phyloP scores from a whole-genome alignment of 2,888 invertebrate genomes.

The Congeria kusceri region DNA sequence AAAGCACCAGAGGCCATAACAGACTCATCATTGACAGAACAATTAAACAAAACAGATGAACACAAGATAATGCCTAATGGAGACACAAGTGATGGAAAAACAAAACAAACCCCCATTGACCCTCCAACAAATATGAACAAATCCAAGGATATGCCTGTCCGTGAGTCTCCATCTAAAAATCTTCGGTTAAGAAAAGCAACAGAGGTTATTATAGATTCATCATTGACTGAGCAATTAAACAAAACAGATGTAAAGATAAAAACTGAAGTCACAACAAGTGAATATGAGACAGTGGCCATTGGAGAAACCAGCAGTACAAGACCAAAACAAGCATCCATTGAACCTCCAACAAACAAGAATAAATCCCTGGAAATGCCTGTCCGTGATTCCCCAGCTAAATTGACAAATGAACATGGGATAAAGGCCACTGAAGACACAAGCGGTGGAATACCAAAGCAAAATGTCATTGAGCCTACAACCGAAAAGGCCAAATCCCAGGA shows the following conservation, averaged over 20 bases:
- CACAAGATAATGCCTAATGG: too few species aligned
- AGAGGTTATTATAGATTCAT: background rate
- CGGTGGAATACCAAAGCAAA: background rate
- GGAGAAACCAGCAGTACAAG: background rate
- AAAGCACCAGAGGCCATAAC: slow-evolving; percentile 1
- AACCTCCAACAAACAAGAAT: background rate
- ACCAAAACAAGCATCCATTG: too few species aligned
- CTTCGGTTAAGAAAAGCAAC: slow-evolving; percentile 8
- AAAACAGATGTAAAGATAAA: background rate
- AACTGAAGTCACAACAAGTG: background rate
- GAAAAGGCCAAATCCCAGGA: background rate
- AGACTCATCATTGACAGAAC: background rate
- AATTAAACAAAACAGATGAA: too few species aligned
- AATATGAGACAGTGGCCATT: background rate
- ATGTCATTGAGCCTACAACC: background rate
- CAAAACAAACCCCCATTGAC: too few species aligned
- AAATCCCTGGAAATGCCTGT: background rate
- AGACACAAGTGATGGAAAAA: too few species aligned
- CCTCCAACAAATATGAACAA: too few species aligned
- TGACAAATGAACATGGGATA: too few species aligned
- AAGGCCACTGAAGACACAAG: background rate
- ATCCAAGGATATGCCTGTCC: too few species aligned
- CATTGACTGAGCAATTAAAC: background rate
- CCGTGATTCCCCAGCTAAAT: slow-evolving; percentile 26
- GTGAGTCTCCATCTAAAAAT: slow-evolving; percentile 36